Conservation (phyloP, 2,797 vertebrate species). For the Pantherophis vulpinus region DNA sequence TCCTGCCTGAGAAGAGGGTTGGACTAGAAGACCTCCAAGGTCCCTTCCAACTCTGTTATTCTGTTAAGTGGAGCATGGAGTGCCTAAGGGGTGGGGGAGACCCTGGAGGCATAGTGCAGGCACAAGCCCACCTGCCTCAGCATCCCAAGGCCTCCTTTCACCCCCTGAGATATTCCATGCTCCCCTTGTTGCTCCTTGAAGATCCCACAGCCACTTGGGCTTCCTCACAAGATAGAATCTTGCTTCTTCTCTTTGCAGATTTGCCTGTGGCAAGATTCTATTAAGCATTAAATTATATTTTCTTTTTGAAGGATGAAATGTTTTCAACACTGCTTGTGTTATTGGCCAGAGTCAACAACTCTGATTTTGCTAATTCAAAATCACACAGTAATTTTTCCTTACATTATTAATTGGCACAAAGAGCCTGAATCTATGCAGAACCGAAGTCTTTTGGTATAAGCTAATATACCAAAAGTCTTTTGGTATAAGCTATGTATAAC, state of each 20-base stretch:
- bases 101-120: background rate
- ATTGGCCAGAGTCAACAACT: slow-evolving; percentile 29
- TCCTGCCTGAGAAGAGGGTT: background rate
- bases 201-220: background rate
- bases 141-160: background rate
- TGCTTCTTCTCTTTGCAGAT: slow-evolving; percentile 44
- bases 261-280: background rate
- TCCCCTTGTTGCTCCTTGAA: background rate
- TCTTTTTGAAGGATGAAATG: background rate
- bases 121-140: background rate
- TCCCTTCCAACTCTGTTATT: background rate
- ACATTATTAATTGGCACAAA: slow-evolving; percentile 29
- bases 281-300: slow-evolving; percentile 14
- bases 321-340: slow-evolving; percentile 34
- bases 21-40: background rate
- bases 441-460: slow-evolving; percentile 1
- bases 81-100: background rate
- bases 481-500: slow-evolving; percentile 15
- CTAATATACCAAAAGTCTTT: slow-evolving; percentile 6
- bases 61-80: background rate
- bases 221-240: slow-evolving; percentile 70
- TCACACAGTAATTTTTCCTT: slow-evolving; percentile 32
- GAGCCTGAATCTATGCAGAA: slow-evolving; percentile 33
- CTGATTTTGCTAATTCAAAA: background rate
- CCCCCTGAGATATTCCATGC: background rate